phyloP scores from a whole-genome alignment of 1,140 invertebrate genomes.

The Xylocopa sonorina region DNA sequence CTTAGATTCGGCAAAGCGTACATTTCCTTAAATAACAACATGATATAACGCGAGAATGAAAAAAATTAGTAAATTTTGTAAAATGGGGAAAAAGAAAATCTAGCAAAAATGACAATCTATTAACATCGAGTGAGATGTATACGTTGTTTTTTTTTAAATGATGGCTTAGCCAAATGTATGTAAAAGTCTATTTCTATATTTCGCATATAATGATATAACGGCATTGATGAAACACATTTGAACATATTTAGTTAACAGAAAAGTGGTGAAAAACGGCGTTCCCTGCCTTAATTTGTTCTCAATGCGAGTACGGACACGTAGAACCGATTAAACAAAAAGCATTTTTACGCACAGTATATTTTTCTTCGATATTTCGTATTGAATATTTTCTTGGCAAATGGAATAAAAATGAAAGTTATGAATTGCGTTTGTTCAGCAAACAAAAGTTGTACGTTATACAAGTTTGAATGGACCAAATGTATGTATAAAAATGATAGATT shows the following conservation, averaged over 20 bases:
- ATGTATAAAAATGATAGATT: neutral
- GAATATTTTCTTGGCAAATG: neutral
- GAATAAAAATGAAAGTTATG: neutral
- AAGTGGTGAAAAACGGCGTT: neutral
- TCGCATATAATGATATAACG: conserved; percentile 10
- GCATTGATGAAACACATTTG: neutral
- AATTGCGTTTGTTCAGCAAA: neutral
- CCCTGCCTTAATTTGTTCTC: conserved; percentile 9
- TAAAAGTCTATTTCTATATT: conserved; percentile 51
- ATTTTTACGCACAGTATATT: neutral
- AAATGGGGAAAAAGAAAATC: neutral
- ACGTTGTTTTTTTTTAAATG: conserved; percentile 30
- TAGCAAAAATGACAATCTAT: conserved; percentile 31
- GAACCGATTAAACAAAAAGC: neutral
- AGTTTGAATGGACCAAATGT: conserved; percentile 41
- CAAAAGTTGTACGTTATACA: neutral
- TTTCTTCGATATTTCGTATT: neutral
- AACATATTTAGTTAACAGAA: conserved; percentile 11
- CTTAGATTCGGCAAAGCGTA: neutral
- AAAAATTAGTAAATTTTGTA: conserved; percentile 1
- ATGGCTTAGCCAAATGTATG: conserved; percentile 20
- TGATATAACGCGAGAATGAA: neutral
- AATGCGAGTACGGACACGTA: neutral
- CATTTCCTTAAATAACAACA: neutral
- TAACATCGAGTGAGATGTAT: conserved; percentile 5